These are phyloP conservation scores for Limonius californicus DNA, from an alignment of 1,140 invertebrate genomes.

Conservation along the genomic window DNA sequence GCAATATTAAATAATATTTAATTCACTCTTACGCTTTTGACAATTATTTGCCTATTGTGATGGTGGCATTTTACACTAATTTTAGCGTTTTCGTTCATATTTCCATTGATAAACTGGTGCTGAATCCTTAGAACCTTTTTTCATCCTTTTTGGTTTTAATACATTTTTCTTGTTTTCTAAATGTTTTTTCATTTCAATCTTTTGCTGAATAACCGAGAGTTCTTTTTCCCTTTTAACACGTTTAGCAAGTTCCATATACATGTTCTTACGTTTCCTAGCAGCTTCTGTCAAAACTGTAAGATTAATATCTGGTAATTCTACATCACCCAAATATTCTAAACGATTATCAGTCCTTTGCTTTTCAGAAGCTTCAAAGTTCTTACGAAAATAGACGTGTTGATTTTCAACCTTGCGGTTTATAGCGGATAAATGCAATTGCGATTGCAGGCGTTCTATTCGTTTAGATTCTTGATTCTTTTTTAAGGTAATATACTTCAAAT, in stretches of 20 bases:
- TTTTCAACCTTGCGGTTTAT: conserved; percentile 63
- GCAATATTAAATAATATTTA: too few relatives aligned
- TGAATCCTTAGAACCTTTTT: conserved; percentile 61
- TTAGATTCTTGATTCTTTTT: conserved; percentile 74
- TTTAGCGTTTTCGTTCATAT: conserved; percentile 78
- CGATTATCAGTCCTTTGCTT: conserved; percentile 50
- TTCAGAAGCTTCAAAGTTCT: conserved; percentile 59
- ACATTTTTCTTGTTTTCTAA: conserved; percentile 63
- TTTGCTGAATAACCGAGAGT: conserved; percentile 74
- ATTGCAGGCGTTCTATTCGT: conserved; percentile 83
- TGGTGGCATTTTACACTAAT: too few relatives aligned
- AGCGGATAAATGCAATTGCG: conserved; percentile 79
- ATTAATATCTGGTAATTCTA: conserved; percentile 56
- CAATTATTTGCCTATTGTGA: too few relatives aligned
- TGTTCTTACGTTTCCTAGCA: conserved; percentile 58
- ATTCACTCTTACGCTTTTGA: too few relatives aligned
- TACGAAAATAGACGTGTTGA: conserved; percentile 72
- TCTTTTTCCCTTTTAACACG: conserved; percentile 80
- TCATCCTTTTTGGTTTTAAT: conserved; percentile 62
- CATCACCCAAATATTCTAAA: conserved; percentile 57
- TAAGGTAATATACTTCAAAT: conserved; percentile 79
- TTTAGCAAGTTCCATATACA: conserved; percentile 76
- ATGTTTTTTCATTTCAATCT: conserved; percentile 74
- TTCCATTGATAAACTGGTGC: conserved; percentile 85
- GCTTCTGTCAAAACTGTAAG: conserved; percentile 53